Base-by-base conservation (phyloP, 2,113 vertebrate genomes). In the Ploceus nigricollis region DNA sequence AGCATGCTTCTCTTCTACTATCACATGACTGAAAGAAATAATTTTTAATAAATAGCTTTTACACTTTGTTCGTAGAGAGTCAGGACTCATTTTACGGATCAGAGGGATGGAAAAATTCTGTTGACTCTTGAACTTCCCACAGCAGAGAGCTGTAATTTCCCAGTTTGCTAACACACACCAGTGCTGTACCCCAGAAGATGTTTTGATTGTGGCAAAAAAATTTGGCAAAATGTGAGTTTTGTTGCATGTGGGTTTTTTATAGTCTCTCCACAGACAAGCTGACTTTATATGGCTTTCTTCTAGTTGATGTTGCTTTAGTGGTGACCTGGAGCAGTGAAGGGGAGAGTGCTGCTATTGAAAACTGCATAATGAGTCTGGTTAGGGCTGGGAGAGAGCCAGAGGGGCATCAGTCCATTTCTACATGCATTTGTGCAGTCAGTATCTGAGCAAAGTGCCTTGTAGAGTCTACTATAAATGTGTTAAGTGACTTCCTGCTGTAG, bases 361-460 rank as follows among this genome's bases (percentile, higher is more conserved):
- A 45, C 30, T 51, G 54, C 30, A 2, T 76, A 58, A 80, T 8
- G 48, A 75, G 60, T 24, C 37, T 83, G 69, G 28, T 40, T 69
- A 53, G 60, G 71, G 63, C 64, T 82, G 58, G 21, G 37, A 48
- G 79, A 81, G 73, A 83, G 86, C 94, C 69, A 4, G 56, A 96
- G 95, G 94, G 91, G 10, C 40, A 87, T 84, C 83, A 61, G 65
- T 89, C 93, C 93, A 91, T 96, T 95, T 92, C 25, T 71, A 11
- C 24, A 45, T 5, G 1, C 42, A 20, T 94, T 86, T 73, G 54
- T 95, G 71, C 63, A 7, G 50, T 44, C 33, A n/a, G 15, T 58
- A 21, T 78, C 47, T 51, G 85, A 85, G 58, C 23, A 65, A n/a
- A 92, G 90, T 71, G 71, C 70, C 2, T 0, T 66, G 13, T 33